These are phyloP conservation scores for Hiodon alosoides DNA, from an alignment of 2,113 vertebrate genomes.

Conservation along the genomic window DNA sequence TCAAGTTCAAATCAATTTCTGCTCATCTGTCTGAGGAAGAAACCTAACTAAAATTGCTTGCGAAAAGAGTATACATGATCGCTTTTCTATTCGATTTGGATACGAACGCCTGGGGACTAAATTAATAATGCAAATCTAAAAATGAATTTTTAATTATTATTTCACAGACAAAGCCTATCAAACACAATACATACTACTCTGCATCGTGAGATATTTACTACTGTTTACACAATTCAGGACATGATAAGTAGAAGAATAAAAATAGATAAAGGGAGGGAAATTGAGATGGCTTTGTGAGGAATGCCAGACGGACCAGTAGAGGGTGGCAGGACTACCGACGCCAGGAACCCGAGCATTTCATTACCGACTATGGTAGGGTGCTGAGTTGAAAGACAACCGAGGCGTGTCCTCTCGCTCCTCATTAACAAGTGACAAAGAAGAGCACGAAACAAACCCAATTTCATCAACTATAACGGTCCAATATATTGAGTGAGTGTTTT, in stretches of 20 bases:
- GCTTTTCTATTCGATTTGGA: no score
- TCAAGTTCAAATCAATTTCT: no score
- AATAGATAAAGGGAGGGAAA: slow-evolving; percentile 34
- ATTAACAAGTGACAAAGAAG: slow-evolving; percentile 32
- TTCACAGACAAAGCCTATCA: background rate
- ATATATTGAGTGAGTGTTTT: background rate
- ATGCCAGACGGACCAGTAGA: slow-evolving; percentile 34
- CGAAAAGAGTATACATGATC: background rate
- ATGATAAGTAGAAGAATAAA: slow-evolving; percentile 43
- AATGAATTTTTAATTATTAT: background rate
- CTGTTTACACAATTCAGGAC: background rate
- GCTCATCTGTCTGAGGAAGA: no score
- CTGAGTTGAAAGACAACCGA: slow-evolving; percentile 22
- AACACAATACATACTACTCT: background rate
- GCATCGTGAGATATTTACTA: slow-evolving; percentile 28
- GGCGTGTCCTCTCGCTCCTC: slow-evolving; percentile 23
- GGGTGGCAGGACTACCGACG: slow-evolving; percentile 52
- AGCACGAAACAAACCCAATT: background rate
- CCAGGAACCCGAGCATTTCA: slow-evolving; percentile 38
- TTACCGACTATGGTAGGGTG: slow-evolving; percentile 10
- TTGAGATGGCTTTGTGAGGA: slow-evolving; percentile 30
- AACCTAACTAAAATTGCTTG: background rate
- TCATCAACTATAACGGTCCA: background rate
- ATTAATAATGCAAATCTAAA: background rate
- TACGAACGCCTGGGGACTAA: no score